Evolutionary conservation across 2,113 vertebrate species (phyloP).

Genomic region (Isichthys henryi): DNA sequence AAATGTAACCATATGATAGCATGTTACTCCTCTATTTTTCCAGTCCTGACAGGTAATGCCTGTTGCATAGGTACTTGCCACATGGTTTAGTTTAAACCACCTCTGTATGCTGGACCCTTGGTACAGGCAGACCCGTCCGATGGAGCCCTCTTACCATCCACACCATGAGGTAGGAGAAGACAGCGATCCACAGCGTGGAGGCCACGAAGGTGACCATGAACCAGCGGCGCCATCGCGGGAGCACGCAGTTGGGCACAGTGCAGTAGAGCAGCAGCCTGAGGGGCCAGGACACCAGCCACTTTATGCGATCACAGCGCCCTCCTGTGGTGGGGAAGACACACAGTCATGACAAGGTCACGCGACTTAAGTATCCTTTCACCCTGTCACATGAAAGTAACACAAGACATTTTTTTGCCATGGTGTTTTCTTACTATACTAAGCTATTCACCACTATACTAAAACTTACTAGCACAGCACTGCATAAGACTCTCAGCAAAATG

Average conservation of each 20-base stretch:
- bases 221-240: slow-evolving; percentile 60
- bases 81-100: neutral
- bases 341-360: neutral
- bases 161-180: slow-evolving; percentile 76
- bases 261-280: slow-evolving; percentile 55
- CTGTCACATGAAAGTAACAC: neutral
- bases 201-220: slow-evolving; percentile 64
- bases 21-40: neutral
- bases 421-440: neutral
- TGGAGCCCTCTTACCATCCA: slow-evolving; percentile 60
- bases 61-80: neutral
- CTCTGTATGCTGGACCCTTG: neutral
- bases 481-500: neutral
- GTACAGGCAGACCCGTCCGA: neutral
- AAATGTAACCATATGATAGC: neutral
- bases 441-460: neutral
- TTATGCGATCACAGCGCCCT: slow-evolving; percentile 42
- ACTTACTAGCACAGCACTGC: neutral
- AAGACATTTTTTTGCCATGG: neutral
- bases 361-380: neutral
- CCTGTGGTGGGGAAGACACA: slow-evolving; percentile 36
- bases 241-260: slow-evolving; percentile 61
- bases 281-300: slow-evolving; percentile 66
- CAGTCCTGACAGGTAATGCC: neutral
- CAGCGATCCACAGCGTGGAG: slow-evolving; percentile 68